Evolutionary conservation across 2,113 vertebrate genomes (phyloP).

Genomic region (Cavia aperea): DNA sequence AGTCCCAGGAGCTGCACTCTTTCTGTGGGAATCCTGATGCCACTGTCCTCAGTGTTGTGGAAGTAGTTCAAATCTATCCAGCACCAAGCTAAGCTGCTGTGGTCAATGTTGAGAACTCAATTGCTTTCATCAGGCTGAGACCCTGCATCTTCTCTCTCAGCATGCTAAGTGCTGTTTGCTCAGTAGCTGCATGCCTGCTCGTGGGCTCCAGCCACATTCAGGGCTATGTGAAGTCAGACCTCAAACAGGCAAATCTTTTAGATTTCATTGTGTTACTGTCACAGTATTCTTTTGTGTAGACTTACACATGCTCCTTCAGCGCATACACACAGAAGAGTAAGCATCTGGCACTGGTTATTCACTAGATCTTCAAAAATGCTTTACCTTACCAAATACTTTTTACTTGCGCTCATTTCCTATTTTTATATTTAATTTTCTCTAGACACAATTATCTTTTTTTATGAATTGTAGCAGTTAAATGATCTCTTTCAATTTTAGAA

Average conservation of each 20-base stretch:
- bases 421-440: conserved; percentile 3
- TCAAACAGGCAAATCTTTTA: neutral
- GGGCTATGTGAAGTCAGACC: neutral
- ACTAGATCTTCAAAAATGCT: neutral
- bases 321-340: neutral
- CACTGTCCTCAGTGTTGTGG: neutral
- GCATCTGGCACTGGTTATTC: neutral
- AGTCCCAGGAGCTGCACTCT: neutral
- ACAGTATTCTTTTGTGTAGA: neutral
- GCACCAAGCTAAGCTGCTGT: neutral
- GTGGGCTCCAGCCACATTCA: neutral
- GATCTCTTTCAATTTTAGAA: neutral
- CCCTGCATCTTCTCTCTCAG: neutral
- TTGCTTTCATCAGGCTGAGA: neutral
- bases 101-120: neutral
- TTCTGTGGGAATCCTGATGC: neutral
- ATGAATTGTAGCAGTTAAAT: neutral
- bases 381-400: neutral
- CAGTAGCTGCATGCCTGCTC: neutral
- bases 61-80: neutral
- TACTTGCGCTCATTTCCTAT: neutral
- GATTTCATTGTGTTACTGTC: neutral
- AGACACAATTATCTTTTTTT: neutral
- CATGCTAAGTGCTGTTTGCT: neutral
- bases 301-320: too few relatives aligned